Base-by-base conservation (phyloP, 2,113 vertebrate species). In the Hystrix cristata region DNA sequence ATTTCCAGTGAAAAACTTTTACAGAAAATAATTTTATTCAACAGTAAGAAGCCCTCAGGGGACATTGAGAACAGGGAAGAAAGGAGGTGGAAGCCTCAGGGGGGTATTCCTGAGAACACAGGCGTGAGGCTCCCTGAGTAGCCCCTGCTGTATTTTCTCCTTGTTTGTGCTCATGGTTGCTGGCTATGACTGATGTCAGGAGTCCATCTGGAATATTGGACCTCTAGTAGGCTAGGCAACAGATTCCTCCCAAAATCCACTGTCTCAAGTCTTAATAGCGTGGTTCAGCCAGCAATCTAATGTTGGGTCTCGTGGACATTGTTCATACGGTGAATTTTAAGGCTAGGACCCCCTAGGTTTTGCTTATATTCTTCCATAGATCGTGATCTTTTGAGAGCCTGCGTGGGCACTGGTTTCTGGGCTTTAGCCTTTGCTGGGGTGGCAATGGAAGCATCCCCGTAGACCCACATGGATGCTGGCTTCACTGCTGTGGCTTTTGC, bases 1-100 rank as follows among this genome's bases (percentile, higher is more conserved):
- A 90, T 78, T 87, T 94, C 51, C 94, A 96, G 57, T 90, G 57
- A 91, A 48, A 82, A 0, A 51, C 10, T 90, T 27, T 57, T 64
- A 60, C 1, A 87, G n/a, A 88, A 93, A 94, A 90, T n/a, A 2
- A 69, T 78, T 97, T 95, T 95, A 55, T 79, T 97, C 48, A n/a
- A 14, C 43, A 48, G 11, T 60, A 59, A 55, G 15, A 51, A n/a
- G 14, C 7, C 14, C 1, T 71, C 0, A 25, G 64, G 53, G 78
- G 38, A 25, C 23, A 86, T 46, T 60, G 81, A 60, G 38, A 38
- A 12, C 43, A 88, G 31, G 29, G 13, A 71, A 53, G 55, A 83
- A 90, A 92, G 64, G 48, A 78, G 18, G 2, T 27, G 25, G 57
- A 29, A 53, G 9, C 64, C 31, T 53, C 46, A 15, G 43, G 3